phyloP scores from a whole-genome alignment of 64 coral and sea anemone species.

The Pocillopora verrucosa region DNA sequence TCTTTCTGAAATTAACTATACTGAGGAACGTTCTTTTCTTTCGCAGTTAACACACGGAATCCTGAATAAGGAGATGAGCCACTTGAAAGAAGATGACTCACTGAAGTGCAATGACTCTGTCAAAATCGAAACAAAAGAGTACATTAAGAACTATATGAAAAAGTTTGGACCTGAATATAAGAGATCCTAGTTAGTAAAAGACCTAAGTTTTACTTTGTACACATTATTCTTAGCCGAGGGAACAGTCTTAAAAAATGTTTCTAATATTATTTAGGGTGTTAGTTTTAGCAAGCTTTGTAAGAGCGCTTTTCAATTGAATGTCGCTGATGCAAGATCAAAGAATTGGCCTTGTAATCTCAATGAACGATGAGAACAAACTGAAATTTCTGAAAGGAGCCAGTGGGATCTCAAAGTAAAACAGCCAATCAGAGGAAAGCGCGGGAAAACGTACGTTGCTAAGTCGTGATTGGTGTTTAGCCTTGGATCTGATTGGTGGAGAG shows the following conservation, averaged over 20 bases:
- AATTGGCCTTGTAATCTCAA: too few species aligned
- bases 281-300: neutral
- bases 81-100: conserved; percentile 68
- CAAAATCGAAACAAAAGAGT: conserved; percentile 96
- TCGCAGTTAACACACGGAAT: conserved; percentile 90
- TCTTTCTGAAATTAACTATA: too few species aligned
- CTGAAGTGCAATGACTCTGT: conserved; percentile 96
- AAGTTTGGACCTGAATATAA: conserved; percentile 89
- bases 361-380: too few species aligned
- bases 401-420: too few species aligned
- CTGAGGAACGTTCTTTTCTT: too few species aligned
- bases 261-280: neutral
- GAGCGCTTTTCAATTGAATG: too few species aligned
- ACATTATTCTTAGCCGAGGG: neutral
- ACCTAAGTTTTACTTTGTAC: conserved; percentile 5
- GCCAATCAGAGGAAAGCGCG: too few species aligned
- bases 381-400: too few species aligned
- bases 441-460: too few species aligned
- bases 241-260: neutral
- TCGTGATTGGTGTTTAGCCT: too few species aligned
- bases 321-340: too few species aligned
- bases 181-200: conserved; percentile 51
- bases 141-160: conserved; percentile 93
- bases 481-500: too few species aligned
- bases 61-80: conserved; percentile 84